Evolutionary conservation across 2,888 invertebrate species (phyloP), one percentile per base, ranked within the genome.

Genomic region (Tachina fera): DNA sequence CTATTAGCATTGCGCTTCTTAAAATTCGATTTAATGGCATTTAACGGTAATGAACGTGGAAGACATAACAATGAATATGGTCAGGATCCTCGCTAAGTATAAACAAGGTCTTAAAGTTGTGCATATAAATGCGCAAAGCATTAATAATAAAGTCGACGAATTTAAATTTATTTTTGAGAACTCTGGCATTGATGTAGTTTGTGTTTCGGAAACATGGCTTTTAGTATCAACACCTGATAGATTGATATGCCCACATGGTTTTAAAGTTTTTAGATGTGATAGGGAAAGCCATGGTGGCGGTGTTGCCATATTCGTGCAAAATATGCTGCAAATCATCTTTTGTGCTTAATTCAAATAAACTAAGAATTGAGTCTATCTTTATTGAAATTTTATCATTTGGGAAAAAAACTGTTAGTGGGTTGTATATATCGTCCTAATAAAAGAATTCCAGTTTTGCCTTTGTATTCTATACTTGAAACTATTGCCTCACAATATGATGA

Each of bases 261-360:
- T 19, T 31, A 41, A 41, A n/a, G 60, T 60, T n/a, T 60, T 60
- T 41, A 60, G 60, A 41, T 13, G n/a, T 60, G 60, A 60, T 31
- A 60, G 60, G n/a, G 41, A 9, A 41, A 41, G 60, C 19, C 60
- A 41, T 60, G 60, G 60, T 60, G 39, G 41, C n/a, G 60, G 60
- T 41, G 39, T 60, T n/a, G 60, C 60, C 41, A 60, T 60, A 41
- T 14, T 60, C 9, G 60, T 60, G 60, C n/a, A 60, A 60, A 41
- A 60, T 41, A 39, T 41, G 41, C 41, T 8, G 39, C 60, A 60
- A 60, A 3, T 60, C 60, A 31, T 58, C 58, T 58, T 9, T 10
- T 53, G 51, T n/a, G 11, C 4, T 3, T 31, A 31, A 22, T 22
- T 22, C 22, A 22, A 22, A 58, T 58, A 13, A 13, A 11, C 22